These are phyloP conservation scores for Eremobia ochroleuca DNA, from an alignment of 2,888 invertebrate species.

Conservation along the genomic window DNA sequence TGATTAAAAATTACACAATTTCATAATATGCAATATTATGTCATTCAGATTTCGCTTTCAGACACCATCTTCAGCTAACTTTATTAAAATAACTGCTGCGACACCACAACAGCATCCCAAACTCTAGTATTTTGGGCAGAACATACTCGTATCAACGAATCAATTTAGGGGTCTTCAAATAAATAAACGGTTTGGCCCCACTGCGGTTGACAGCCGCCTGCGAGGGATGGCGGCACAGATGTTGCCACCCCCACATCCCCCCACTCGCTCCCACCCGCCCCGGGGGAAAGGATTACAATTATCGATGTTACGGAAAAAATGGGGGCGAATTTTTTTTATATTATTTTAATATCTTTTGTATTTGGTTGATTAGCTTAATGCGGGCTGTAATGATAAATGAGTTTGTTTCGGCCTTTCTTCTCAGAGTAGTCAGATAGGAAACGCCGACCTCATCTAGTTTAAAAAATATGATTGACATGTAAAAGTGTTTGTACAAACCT, in stretches of 20 bases:
- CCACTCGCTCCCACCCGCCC: conserved; percentile 48
- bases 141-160: conserved; percentile 82
- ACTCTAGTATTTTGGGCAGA: conserved; percentile 54
- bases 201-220: conserved; percentile 87
- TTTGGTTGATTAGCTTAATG: conserved; percentile 45
- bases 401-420: no score
- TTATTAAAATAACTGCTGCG: neutral
- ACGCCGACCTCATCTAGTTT: no score
- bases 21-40: neutral
- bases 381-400: conserved; percentile 8
- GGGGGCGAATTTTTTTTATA: conserved; percentile 55
- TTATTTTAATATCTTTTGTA: conserved; percentile 63
- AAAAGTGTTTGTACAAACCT: no score
- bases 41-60: neutral
- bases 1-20: no score
- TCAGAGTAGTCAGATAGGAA: no score
- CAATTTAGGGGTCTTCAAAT: conserved; percentile 84
- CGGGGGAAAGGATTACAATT: conserved; percentile 75
- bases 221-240: conserved; percentile 85
- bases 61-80: neutral
- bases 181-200: conserved; percentile 78
- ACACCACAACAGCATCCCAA: conserved; percentile 1
- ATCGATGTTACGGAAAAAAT: conserved; percentile 73
- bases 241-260: conserved; percentile 71
- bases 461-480: no score